Conservation (phyloP, 2,113 vertebrate genomes). For the Eonycteris spelaea region DNA sequence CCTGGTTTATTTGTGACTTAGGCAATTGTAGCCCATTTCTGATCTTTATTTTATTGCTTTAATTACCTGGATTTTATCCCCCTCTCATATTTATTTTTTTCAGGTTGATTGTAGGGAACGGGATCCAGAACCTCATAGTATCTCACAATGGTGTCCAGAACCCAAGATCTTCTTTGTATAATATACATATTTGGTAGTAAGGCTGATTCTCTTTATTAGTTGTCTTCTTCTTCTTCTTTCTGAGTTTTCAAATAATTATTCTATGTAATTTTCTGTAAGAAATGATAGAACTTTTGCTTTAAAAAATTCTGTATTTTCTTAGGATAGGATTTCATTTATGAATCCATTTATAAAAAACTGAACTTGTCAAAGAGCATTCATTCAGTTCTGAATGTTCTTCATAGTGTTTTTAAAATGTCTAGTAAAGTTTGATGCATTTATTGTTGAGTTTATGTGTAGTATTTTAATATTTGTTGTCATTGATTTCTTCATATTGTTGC, state of each 20-base stretch:
- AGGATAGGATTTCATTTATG: not conserved
- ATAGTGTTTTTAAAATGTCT: not conserved
- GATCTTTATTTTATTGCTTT: not conserved
- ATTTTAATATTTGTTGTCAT: not conserved
- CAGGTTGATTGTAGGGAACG: not conserved
- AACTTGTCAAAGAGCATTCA: not conserved
- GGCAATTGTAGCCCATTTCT: not conserved
- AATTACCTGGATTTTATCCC: not conserved
- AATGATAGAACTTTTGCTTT: not conserved
- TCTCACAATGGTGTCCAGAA: not conserved
- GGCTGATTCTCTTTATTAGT: not conserved
- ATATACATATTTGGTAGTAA: not conserved
- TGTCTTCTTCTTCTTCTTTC: not conserved
- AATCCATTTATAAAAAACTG: not conserved
- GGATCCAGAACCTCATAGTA: not conserved
- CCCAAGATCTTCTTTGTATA: not conserved
- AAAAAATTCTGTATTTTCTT: not conserved
- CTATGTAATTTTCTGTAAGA: not conserved
- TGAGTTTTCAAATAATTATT: not conserved
- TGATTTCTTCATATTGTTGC: not conserved
- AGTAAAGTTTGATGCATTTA: not conserved
- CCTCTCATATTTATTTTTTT: not conserved
- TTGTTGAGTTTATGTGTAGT: not conserved
- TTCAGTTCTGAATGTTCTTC: not conserved
- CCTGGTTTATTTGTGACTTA: not conserved